Conservation (phyloP, 2,113 vertebrate genomes). For the Sylvietta virens region DNA sequence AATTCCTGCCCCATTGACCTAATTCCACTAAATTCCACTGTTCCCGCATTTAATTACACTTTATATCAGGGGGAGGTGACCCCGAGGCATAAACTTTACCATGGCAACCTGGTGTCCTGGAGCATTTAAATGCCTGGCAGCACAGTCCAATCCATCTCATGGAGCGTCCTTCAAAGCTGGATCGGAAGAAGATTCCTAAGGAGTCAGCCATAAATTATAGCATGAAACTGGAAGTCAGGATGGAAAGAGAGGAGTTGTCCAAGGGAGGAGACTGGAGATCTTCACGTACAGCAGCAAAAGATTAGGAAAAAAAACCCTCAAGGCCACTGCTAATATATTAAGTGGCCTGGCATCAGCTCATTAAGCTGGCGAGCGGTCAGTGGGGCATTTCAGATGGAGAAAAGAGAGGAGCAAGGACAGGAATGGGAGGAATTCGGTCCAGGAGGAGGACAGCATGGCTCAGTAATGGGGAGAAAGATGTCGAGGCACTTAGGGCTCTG, state of each 20-base stretch:
- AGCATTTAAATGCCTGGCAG: not conserved
- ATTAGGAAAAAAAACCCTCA: not conserved
- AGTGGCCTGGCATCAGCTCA: not conserved
- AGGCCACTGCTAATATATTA: not conserved
- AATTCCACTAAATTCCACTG: not conserved
- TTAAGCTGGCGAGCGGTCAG: not conserved
- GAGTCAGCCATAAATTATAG: not conserved
- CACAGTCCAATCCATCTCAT: not conserved
- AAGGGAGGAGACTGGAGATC: not conserved
- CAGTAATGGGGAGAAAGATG: not conserved
- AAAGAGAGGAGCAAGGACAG: not conserved
- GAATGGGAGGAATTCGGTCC: rapidly evolving
- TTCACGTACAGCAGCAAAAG: not conserved
- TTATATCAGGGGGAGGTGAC: not conserved
- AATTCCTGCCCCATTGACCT: not conserved
- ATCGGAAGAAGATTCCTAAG: not conserved
- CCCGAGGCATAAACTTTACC: not conserved
- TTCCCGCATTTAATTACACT: rapidly evolving
- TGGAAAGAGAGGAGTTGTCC: not conserved
- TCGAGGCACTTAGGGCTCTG: not conserved
- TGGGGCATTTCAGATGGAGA: not conserved
- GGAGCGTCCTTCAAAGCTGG: not conserved
- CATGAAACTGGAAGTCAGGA: not conserved
- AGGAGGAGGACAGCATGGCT: not conserved
- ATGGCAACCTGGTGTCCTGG: not conserved